Evolutionary conservation across 2,113 vertebrate genomes (phyloP).

Genomic region (human): GRCh38 chr13:20436501-20437000

Average conservation of each 20-base stretch:
- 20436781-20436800: not conserved
- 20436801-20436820: not conserved
- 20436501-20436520: not conserved
- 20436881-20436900: not conserved
- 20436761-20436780: not conserved
- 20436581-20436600: no score
- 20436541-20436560: not conserved
- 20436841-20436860: accelerated
- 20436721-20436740: not conserved
- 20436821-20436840: not conserved
- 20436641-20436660: no score
- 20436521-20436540: not conserved
- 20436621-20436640: no score
- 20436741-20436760: not conserved
- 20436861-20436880: not conserved
- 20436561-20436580: not conserved
- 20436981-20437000: not conserved
- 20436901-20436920: not conserved
- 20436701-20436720: not conserved
- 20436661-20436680: no score
- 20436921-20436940: not conserved
- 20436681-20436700: not conserved
- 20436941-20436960: not conserved
- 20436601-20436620: not conserved
- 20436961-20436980: not conserved